A percentile compares a stretch with the other conserved stretches of the same genome.
Evolutionary conservation across 2,113 vertebrate species (phyloP).

Genomic region (Vanacampus margaritifer): DNA sequence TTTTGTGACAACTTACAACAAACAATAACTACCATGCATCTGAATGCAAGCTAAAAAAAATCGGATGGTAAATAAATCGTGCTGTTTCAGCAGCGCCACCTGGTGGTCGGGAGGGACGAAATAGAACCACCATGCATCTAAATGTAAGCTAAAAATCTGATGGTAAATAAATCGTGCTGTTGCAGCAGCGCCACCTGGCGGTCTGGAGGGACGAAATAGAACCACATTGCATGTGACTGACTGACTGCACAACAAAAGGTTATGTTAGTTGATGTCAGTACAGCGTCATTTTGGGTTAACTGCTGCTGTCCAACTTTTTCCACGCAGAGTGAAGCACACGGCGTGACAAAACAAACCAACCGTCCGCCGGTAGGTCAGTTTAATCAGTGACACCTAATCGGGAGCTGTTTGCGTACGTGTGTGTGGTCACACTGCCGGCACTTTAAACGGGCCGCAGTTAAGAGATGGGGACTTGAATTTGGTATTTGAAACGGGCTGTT

Average conservation of each 20-base stretch:
- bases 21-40: neutral
- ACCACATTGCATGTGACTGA: neutral
- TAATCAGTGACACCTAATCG: constrained; percentile 8
- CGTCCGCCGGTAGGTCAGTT: neutral
- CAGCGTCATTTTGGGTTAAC: neutral
- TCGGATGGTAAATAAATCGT: too few species aligned
- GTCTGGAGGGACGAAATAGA: too few species aligned
- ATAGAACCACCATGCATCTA: neutral
- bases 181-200: too few species aligned
- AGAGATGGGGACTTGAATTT: too few species aligned
- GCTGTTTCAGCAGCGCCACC: too few species aligned
- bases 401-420: neutral
- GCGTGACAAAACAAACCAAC: neutral
- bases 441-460: neutral
- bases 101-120: too few species aligned
- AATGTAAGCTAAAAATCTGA: neutral
- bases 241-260: neutral
- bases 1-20: neutral
- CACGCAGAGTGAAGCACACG: neutral
- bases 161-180: too few species aligned
- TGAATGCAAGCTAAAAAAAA: neutral
- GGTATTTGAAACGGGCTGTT: neutral
- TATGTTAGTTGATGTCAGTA: neutral
- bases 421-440: neutral
- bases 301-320: neutral